phyloP scores from a whole-genome alignment of 2,888 invertebrate species.

The Morpho helenor region DNA sequence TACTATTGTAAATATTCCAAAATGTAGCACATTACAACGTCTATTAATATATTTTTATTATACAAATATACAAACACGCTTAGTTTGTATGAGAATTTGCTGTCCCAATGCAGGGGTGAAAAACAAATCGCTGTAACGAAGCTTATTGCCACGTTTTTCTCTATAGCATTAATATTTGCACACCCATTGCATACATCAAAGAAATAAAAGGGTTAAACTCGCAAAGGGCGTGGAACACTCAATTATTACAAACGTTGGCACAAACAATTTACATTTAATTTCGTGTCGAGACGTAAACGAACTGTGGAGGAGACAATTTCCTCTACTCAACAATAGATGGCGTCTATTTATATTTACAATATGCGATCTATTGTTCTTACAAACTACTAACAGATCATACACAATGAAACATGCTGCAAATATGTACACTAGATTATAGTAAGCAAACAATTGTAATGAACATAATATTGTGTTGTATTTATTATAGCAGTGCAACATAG shows the following conservation, averaged over 20 bases:
- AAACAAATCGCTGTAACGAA: conserved; percentile 71
- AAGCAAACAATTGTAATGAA: conserved; percentile 28
- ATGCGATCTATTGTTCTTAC: conserved; percentile 35
- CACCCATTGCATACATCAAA: conserved; percentile 74
- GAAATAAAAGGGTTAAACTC: conserved; percentile 70
- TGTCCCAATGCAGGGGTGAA: conserved; percentile 47
- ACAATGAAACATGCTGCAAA: conserved; percentile 47
- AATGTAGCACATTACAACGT: conserved; percentile 51
- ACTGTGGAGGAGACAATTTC: conserved; percentile 39
- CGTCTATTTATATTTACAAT: conserved; percentile 60
- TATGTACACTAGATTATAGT: conserved; percentile 29
- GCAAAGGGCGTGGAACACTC: conserved; percentile 68
- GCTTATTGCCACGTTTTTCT: conserved; percentile 65
- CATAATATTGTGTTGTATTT: conserved; percentile 28
- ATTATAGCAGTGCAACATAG: conserved; percentile 37
- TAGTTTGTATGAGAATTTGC: conserved; percentile 64
- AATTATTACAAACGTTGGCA: conserved; percentile 75
- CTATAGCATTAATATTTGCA: conserved; percentile 69
- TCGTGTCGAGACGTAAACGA: conserved; percentile 33
- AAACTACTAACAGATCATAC: conserved; percentile 52
- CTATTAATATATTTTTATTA: conserved; percentile 50
- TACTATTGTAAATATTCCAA: conserved; percentile 39
- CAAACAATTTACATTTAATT: conserved; percentile 69
- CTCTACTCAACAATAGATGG: conserved; percentile 69
- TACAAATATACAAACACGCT: conserved; percentile 67